Conservation (phyloP, 2,113 vertebrate species). For the Pogonocichla stellata region DNA sequence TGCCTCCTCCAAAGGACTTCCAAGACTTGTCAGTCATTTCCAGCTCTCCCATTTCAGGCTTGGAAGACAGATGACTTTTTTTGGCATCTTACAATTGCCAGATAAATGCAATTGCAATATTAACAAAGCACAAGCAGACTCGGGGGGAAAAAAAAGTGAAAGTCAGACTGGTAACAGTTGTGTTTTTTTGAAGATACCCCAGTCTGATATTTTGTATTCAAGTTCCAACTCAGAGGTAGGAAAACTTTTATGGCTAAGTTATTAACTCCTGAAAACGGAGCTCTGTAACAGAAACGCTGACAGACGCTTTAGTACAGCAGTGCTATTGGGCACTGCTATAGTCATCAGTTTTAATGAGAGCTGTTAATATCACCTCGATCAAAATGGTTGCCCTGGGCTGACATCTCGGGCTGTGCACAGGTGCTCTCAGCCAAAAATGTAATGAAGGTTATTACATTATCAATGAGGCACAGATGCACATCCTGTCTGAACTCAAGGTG, state of each 20-base stretch:
- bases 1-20: background rate
- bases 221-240: constrained; percentile 11
- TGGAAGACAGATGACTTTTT: background rate
- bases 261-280: constrained; percentile 55
- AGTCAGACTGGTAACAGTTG: background rate
- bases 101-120: background rate
- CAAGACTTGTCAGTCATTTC: background rate
- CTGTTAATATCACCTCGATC: constrained; percentile 72
- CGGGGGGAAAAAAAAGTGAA: background rate
- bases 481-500: constrained; percentile 60
- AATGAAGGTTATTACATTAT: constrained; percentile 76
- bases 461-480: constrained; percentile 77
- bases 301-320: constrained; percentile 19
- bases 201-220: background rate
- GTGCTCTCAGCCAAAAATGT: constrained; percentile 72
- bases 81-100: background rate
- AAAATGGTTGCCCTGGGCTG: constrained; percentile 73
- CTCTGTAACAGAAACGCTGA: constrained; percentile 16
- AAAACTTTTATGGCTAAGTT: constrained; percentile 10
- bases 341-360: constrained; percentile 72
- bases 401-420: constrained; percentile 68
- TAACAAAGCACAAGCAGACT: background rate
- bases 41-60: background rate
- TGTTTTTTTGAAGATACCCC: background rate
- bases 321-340: constrained; percentile 5